These are phyloP conservation scores for Anoplopoma fimbria DNA, from an alignment of 2,113 vertebrate species.

Conservation along the genomic window DNA sequence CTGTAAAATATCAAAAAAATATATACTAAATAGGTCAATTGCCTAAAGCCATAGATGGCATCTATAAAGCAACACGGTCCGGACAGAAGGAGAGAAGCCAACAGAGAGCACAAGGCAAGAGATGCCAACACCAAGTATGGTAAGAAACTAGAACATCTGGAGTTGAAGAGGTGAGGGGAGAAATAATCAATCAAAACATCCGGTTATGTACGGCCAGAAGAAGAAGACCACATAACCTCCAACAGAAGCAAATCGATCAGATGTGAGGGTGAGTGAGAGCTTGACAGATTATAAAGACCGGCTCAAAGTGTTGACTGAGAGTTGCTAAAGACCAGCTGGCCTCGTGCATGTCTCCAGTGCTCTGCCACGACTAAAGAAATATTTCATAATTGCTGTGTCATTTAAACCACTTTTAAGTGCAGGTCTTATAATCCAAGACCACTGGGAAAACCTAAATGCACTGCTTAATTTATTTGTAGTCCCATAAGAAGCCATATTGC, in stretches of 20 bases:
- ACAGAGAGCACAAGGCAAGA: neutral
- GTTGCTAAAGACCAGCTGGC: conserved; percentile 3
- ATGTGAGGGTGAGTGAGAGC: conserved; percentile 1
- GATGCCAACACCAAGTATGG: neutral
- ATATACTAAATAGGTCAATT: too few relatives aligned
- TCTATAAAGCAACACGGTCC: neutral
- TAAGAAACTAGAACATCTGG: neutral
- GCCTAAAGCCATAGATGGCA: neutral
- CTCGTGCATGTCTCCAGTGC: neutral
- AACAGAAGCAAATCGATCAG: neutral
- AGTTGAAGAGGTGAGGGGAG: neutral
- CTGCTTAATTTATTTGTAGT: neutral
- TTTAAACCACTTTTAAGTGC: neutral
- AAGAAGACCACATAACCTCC: neutral
- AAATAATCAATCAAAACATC: neutral
- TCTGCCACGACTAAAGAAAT: neutral
- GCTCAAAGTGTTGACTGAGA: neutral
- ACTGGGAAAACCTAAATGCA: neutral
- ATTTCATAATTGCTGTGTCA: conserved; percentile 2
- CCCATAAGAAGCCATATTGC: neutral
- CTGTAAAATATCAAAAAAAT: neutral
- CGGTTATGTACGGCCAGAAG: neutral
- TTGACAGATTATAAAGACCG: neutral
- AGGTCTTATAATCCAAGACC: neutral
- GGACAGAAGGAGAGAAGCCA: neutral